Evolutionary conservation across 1,140 invertebrate genomes (phyloP).

Genomic region (Drosophila truncata): DNA sequence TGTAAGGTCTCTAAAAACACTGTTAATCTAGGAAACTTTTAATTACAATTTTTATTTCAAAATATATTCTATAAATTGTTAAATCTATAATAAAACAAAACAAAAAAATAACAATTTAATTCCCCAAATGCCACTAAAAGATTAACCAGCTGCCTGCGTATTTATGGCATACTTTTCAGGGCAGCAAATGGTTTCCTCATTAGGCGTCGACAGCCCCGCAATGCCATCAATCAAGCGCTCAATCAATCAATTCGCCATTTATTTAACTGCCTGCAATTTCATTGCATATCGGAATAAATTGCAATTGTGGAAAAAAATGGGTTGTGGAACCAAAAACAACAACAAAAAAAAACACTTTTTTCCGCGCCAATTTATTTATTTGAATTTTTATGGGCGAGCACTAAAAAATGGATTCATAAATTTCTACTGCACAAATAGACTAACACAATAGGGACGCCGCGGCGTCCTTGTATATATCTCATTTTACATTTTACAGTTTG

Average conservation of each 20-base stretch:
- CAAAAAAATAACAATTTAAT: background rate
- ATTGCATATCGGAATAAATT: constrained; percentile 35
- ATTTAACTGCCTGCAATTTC: constrained; percentile 59
- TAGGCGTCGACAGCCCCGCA: constrained; percentile 31
- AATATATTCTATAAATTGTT: background rate
- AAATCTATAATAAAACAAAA: background rate
- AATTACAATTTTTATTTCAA: background rate
- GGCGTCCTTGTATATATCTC: constrained; percentile 17
- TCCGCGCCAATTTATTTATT: constrained; percentile 39
- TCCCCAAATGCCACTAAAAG: constrained; percentile 6
- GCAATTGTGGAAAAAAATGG: constrained; percentile 18
- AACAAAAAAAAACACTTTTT: constrained; percentile 7
- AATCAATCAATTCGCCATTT: constrained; percentile 69
- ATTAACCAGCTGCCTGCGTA: constrained; percentile 21
- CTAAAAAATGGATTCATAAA: constrained; percentile 52
- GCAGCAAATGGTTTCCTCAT: constrained; percentile 43
- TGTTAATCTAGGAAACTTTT: background rate
- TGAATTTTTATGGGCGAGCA: constrained; percentile 35
- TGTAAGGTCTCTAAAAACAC: background rate
- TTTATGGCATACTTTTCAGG: constrained; percentile 41
- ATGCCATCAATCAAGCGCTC: constrained; percentile 61
- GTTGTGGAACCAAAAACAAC: background rate
- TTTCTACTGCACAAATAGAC: constrained; percentile 43
- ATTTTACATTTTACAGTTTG: constrained; percentile 51
- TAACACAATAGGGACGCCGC: constrained; percentile 33